phyloP scores from a whole-genome alignment of 2,888 invertebrate species.

The Troides helena region DNA sequence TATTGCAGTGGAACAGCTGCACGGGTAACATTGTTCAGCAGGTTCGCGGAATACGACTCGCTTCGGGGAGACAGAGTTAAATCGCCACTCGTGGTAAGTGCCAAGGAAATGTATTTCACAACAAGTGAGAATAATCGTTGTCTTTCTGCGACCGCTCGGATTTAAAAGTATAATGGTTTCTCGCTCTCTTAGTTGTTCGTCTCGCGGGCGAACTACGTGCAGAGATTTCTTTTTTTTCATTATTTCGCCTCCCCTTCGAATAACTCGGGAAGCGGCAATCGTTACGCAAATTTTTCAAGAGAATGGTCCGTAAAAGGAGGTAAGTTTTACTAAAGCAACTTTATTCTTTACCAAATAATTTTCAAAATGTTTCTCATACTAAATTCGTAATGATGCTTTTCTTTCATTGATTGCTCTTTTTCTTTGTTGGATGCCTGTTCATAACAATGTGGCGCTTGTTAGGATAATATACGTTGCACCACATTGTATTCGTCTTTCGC shows the following conservation, averaged over 20 bases:
- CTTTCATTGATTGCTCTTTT: neutral
- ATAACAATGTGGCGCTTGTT: too few relatives aligned
- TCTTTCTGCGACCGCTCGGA: conserved; percentile 51
- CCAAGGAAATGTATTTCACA: conserved; percentile 73
- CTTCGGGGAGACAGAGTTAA: conserved; percentile 64
- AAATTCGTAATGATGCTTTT: neutral
- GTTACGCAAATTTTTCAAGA: conserved; percentile 38
- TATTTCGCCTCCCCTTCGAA: conserved; percentile 5
- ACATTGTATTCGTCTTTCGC: too few relatives aligned
- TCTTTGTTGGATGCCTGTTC: too few relatives aligned
- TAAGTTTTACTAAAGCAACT: conserved; percentile 7
- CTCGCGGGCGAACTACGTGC: conserved; percentile 10
- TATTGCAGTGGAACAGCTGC: conserved; percentile 46
- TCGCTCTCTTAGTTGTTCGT: conserved; percentile 31
- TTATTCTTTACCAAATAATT: conserved; percentile 1
- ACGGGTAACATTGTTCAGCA: conserved; percentile 37
- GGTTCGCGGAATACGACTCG: conserved; percentile 44
- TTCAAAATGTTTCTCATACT: neutral
- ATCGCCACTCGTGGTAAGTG: conserved; percentile 71
- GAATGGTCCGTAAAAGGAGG: conserved; percentile 1
- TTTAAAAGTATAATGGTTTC: conserved; percentile 55
- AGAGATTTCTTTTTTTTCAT: neutral
- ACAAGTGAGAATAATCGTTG: conserved; percentile 75
- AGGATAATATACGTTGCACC: too few relatives aligned
- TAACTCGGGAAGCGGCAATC: conserved; percentile 34